Evolutionary conservation across 2,888 invertebrate species (phyloP).

Genomic region (Scaptomyza flava): DNA sequence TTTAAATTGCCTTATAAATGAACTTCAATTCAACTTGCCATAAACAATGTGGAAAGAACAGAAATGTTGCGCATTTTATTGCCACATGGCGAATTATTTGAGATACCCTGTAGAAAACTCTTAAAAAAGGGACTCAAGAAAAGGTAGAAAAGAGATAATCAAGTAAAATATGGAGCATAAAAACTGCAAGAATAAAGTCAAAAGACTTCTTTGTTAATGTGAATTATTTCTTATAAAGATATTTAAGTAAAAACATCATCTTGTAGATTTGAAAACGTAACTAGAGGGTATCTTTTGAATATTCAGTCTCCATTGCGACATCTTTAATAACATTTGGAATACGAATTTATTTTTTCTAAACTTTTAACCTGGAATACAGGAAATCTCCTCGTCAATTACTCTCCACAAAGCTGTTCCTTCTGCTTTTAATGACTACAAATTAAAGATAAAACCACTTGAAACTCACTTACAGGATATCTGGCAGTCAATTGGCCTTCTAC

Average conservation of each 20-base stretch:
- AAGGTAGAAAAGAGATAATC: too few species aligned
- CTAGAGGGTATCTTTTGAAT: not conserved
- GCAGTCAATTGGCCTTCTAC: constrained; percentile 6
- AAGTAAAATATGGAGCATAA: too few species aligned
- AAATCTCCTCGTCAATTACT: not conserved
- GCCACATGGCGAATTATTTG: constrained; percentile 14
- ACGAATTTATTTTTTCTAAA: not conserved
- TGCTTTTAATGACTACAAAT: not conserved
- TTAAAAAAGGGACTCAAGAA: not conserved
- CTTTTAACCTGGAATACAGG: not conserved
- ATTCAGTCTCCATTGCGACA: not conserved
- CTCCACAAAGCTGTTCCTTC: not conserved
- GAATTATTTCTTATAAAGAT: too few species aligned
- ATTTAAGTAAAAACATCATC: too few species aligned
- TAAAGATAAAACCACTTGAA: constrained; percentile 1
- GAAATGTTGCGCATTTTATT: constrained; percentile 51
- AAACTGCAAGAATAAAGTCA: too few species aligned
- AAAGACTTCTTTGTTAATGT: too few species aligned
- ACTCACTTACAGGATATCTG: constrained; percentile 3
- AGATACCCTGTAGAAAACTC: constrained; percentile 17
- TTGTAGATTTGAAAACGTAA: too few species aligned
- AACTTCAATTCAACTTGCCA: constrained; percentile 69
- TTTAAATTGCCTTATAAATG: constrained; percentile 79
- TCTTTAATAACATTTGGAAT: not conserved
- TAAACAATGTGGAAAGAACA: constrained; percentile 59